Base-by-base conservation (phyloP, 2,888 invertebrate species). In the Agrenia bidenticulata region DNA sequence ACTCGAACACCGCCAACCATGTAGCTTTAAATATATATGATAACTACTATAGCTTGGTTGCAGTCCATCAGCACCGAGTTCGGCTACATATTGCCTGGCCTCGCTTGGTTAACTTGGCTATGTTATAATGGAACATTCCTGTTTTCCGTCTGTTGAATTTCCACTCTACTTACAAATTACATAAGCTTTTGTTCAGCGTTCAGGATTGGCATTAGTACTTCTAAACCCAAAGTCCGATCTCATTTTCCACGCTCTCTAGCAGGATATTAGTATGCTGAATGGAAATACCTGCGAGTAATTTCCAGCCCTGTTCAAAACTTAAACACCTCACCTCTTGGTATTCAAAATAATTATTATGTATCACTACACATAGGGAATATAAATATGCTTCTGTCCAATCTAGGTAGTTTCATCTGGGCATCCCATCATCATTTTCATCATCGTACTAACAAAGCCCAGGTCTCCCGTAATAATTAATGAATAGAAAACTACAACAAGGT, bases 201-300 rank as follows among this genome's bases (percentile, higher is more conserved):
- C 32, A 11, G 11, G 32, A 32, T 32, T 32, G 32, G 32, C 11
- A 32, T 32, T 32, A 32, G 32, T 32, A 11, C 5, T 11, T 4
- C 11, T 32, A 32, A 32, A 32, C 5, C 32, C 32, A 32, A 15
- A 19, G 45, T 41, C 56, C 56, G 39, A 57, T 57, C 56, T 57
- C 39, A 57, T 57, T 57, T n/a, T 57, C 56, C 56, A 57, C 56
- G 39, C 41, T 32, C 56, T 57, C 27, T 5, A 57, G 24, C 56
- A 57, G 56, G 56, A 57, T 57, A 57, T 57, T 57, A 49, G 45
- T 24, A 58, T 58, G 58, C 58, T 15, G 41, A 58, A 42, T 58
- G 58, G 32, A 58, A 58, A 58, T 49, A 58, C 58, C 58, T 58
- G 45, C 2, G 26, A 13, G 57, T 41, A 32, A 57, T 57, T 57